These are phyloP conservation scores for Larimichthys polyactis DNA, from an alignment of 2,113 vertebrate species.

Conservation along the genomic window DNA sequence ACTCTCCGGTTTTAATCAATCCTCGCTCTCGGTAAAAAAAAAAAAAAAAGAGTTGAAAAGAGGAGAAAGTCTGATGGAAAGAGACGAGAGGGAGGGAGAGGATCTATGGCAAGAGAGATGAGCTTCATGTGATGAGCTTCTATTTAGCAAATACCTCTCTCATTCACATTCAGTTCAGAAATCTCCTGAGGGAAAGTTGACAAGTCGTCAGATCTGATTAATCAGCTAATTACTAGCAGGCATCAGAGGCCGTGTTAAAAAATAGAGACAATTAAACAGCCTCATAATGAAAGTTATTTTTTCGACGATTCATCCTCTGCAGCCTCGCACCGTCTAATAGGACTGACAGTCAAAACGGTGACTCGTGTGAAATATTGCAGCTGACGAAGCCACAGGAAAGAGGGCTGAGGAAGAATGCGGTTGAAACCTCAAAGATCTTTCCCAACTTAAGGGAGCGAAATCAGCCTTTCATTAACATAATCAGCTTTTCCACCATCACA, in stretches of 20 bases:
- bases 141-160: constrained; percentile 45
- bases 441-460: constrained; percentile 57
- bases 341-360: constrained; percentile 37
- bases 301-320: constrained; percentile 25
- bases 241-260: constrained; percentile 59
- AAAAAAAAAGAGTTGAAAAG: constrained; percentile 42
- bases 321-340: constrained; percentile 53
- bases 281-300: constrained; percentile 49
- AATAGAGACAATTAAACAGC: constrained; percentile 57
- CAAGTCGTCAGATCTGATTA: constrained; percentile 70
- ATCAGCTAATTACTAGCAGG: constrained; percentile 72
- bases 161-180: constrained; percentile 68
- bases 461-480: constrained; percentile 77
- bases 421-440: constrained; percentile 65
- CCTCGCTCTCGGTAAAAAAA: constrained; percentile 31
- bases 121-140: constrained; percentile 24
- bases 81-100: constrained; percentile 5
- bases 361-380: constrained; percentile 31
- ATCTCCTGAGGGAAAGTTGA: constrained; percentile 64
- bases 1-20: constrained; percentile 76
- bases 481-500: constrained; percentile 63
- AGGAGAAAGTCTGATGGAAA: constrained; percentile 33
- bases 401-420: constrained; percentile 59
- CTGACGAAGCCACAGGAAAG: constrained; percentile 59
- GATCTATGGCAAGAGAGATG: constrained; percentile 32